These are phyloP conservation scores for Plectropomus leopardus DNA, from an alignment of 2,113 vertebrate species.

Conservation along the genomic window DNA sequence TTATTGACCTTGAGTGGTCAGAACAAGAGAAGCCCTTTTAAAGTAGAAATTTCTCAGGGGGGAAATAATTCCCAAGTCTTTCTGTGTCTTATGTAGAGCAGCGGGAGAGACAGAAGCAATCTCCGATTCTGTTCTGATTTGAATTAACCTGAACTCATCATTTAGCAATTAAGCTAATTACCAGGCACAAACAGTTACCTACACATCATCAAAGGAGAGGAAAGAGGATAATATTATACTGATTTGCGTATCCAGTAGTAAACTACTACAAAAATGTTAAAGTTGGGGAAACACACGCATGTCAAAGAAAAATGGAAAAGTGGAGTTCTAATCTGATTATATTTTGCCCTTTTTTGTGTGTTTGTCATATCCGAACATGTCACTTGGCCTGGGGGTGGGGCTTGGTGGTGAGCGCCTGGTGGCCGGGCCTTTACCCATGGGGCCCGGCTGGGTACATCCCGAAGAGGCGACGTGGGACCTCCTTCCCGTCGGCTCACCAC, in stretches of 20 bases:
- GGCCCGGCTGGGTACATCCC: too few relatives aligned
- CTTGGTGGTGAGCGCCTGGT: too few relatives aligned
- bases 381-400: too few relatives aligned
- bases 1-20: not conserved
- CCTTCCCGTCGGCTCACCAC: too few relatives aligned
- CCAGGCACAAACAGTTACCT: not conserved
- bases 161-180: constrained; percentile 33
- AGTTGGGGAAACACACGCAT: not conserved
- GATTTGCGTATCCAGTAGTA: not conserved
- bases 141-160: constrained; percentile 33
- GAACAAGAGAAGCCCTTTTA: not conserved
- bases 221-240: not conserved
- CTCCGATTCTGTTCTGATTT: not conserved
- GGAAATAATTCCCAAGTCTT: not conserved
- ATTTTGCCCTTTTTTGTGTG: not conserved
- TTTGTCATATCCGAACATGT: too few relatives aligned
- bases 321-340: not conserved
- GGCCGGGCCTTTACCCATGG: too few relatives aligned
- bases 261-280: not conserved
- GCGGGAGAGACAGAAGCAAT: not conserved
- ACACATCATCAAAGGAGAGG: not conserved
- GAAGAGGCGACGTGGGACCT: too few relatives aligned
- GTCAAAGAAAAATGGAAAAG: not conserved
- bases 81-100: not conserved
- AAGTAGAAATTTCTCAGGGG: not conserved